These are phyloP conservation scores for Styela clava DNA, from an alignment of 23 tunicate genomes.

Conservation along the genomic window DNA sequence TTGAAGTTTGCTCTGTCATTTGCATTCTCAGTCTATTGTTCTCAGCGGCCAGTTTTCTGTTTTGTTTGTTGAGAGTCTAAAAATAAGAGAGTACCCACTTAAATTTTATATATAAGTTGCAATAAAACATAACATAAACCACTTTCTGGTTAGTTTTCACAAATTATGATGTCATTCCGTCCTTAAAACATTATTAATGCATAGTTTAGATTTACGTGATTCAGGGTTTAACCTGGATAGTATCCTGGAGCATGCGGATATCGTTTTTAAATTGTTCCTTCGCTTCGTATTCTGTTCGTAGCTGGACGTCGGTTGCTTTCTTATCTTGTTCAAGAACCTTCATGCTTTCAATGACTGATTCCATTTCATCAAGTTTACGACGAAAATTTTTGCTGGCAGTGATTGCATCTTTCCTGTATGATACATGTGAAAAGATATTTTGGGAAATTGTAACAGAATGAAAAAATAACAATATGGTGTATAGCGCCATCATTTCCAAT, in stretches of 20 bases:
- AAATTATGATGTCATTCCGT: no score
- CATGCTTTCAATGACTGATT: conserved; percentile 14
- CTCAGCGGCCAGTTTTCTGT: conserved; percentile 7
- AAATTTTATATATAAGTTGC: no score
- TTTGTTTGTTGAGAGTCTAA: conserved; percentile 24
- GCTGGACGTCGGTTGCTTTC: neutral
- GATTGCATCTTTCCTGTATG: neutral
- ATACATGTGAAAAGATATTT: no score
- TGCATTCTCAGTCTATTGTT: conserved; percentile 7
- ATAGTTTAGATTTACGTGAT: no score
- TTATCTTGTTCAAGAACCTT: conserved; percentile 21
- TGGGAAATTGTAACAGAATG: no score
- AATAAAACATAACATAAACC: no score
- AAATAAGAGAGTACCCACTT: no score
- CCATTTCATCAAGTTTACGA: conserved; percentile 8
- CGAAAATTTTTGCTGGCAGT: neutral
- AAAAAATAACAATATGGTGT: no score
- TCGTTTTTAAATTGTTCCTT: neutral
- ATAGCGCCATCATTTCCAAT: no score
- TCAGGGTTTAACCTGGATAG: neutral
- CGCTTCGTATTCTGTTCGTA: neutral
- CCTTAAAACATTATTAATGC: no score
- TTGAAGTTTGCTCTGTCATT: neutral
- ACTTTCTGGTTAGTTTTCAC: no score
- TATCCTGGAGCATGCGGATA: neutral